Conservation (phyloP, 2,888 invertebrate species). For the Coelogynopora nodosa region DNA sequence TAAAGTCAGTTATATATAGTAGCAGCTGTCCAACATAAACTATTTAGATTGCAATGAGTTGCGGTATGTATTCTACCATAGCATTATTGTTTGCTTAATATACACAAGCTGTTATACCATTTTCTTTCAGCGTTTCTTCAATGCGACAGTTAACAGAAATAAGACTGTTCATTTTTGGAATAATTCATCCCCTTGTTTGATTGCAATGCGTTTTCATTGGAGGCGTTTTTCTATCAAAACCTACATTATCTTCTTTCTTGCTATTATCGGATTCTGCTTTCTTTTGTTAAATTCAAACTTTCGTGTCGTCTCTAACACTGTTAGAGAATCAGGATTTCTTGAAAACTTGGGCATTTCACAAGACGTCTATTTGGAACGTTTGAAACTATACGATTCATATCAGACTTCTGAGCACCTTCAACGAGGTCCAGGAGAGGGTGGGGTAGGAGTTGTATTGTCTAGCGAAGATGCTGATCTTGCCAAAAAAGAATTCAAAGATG, state of each 20-base stretch:
- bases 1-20: not conserved
- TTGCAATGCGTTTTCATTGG: not conserved
- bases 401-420: not conserved
- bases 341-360: conserved; percentile 5
- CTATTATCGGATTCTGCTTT: not conserved
- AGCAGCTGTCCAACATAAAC: not conserved
- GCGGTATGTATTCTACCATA: not conserved
- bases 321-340: not conserved
- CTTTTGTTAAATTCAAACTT: not conserved
- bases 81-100: too few relatives aligned
- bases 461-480: conserved; percentile 64
- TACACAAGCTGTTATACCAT: not conserved
- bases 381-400: conserved; percentile 8
- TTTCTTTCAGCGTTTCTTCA: too few relatives aligned
- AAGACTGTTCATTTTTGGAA: too few relatives aligned
- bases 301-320: not conserved
- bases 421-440: conserved; percentile 59
- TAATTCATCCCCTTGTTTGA: too few relatives aligned
- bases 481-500: conserved; percentile 68
- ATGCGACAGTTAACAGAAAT: too few relatives aligned
- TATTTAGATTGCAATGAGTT: not conserved
- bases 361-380: not conserved
- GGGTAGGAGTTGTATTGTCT: conserved; percentile 52
- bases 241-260: not conserved
- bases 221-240: not conserved